These are phyloP conservation scores for Aphelenchoides fujianensis DNA, from an alignment of 1,140 invertebrate species.

Conservation along the genomic window DNA sequence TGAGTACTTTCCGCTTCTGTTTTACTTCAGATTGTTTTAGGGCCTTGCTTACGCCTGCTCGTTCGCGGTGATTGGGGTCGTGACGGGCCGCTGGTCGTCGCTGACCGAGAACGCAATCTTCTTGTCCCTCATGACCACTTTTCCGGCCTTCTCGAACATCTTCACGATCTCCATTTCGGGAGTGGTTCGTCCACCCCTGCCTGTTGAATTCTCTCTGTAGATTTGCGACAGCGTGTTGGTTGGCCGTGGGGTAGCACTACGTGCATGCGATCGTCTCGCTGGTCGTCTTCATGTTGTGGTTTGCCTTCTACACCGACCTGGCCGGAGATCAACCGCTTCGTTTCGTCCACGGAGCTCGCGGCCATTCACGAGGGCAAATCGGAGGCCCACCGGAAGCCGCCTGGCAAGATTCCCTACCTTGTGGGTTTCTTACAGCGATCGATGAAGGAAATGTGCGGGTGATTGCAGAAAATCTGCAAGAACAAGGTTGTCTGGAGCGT, in stretches of 20 bases:
- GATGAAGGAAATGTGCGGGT: no score
- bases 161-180: slow-evolving; percentile 23
- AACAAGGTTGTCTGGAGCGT: slow-evolving; percentile 25
- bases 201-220: no score
- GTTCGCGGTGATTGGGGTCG: slow-evolving; percentile 21
- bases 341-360: slow-evolving; percentile 19
- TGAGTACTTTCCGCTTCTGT: slow-evolving; percentile 16
- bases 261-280: slow-evolving; percentile 24
- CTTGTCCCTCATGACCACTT: slow-evolving; percentile 23
- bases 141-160: slow-evolving; percentile 11
- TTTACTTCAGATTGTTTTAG: slow-evolving; percentile 24
- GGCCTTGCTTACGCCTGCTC: slow-evolving; percentile 12
- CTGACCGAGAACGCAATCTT: slow-evolving; percentile 27
- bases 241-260: slow-evolving; percentile 30
- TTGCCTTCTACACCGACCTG: slow-evolving; percentile 36
- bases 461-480: slow-evolving; percentile 11
- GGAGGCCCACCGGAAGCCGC: slow-evolving; percentile 25
- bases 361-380: slow-evolving; percentile 31
- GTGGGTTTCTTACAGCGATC: no score
- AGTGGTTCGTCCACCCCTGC: no score
- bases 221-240: slow-evolving; percentile 14
- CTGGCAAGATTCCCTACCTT: slow-evolving; percentile 25
- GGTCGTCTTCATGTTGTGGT: slow-evolving; percentile 23
- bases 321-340: slow-evolving; percentile 26
- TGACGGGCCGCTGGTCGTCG: slow-evolving; percentile 15